Base-by-base conservation (phyloP, 2,888 invertebrate species). In the Cyclophora albipunctata region DNA sequence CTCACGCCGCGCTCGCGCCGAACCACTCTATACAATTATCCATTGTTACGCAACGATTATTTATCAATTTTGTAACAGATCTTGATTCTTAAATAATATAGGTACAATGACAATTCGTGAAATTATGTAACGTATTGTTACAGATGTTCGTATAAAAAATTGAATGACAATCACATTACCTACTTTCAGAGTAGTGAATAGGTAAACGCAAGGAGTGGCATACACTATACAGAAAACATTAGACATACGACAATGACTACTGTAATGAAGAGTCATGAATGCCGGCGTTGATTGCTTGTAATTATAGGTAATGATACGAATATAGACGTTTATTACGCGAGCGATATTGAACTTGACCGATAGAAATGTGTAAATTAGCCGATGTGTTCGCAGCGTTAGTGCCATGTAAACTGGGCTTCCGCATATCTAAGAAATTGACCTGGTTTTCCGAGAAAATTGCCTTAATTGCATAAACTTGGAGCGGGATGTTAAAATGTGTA, bases 41-140 rank as follows among this genome's bases (percentile, higher is more conserved):
- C 66, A 73, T 71, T 71, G 71, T 84, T 84, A 68, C 75, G 66
- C 72, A 78, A 81, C 69, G 59, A 68, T 73, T 71, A 72, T 72
- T 73, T 70, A 68, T 69, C 67, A 66, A 64, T 78, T 73, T 60
- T 64, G 75, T 79, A 78, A 79, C 66, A 68, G 57, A 67, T 64
- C 57, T 59, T 55, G 58, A 55, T 61, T 60, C 43, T 4, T 53
- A 62, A 62, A 52, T 58, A 42, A 47, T 52, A 48, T 50, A 44
- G 56, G 52, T 61, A 47, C 54, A 55, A 55, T 52, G 54, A 58
- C 58, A 57, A 59, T 55, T 52, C 48, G 48, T 48, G 51, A 54
- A 49, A 51, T 56, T 51, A 51, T 52, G 45, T 53, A 48, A 55
- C 49, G 44, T 44, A 34, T 6, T 44, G 43, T 40, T 33, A 34